Evolutionary conservation across 1,140 invertebrate genomes (phyloP), one percentile per base, ranked within the genome.

Genomic region (Drosophila nasuta): DNA sequence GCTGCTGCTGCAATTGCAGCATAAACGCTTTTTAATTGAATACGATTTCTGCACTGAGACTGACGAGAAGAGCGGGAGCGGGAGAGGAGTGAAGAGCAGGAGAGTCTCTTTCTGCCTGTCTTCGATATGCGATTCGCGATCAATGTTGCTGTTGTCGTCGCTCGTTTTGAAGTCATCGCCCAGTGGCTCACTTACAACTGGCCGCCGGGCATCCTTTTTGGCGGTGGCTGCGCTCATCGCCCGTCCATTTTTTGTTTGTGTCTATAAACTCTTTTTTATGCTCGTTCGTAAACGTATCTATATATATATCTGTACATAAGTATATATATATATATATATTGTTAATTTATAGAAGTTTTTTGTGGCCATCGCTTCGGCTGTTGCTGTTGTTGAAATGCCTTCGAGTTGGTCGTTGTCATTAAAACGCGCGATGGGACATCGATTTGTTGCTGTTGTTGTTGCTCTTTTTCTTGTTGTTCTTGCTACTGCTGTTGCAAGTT

Each of bases 1-100:
- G 30, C 17, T 15, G 10, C 4, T 49, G 65, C 62, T 68, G 68
- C 81, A 89, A 89, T 85, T 88, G 85, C 78, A 77, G 83, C 88
- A 88, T 88, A 88, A 88, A 88, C 86, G 86, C 78, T 88, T 88
- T 88, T 88, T 88, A 88, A 88, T 88, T 88, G 85, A 88, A 88
- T 88, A 81, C 85, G 85, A 89, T 89, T 88, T 89, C 86, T 88
- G 54, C 4, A n/a, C 11, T 8, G 11, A 10, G 1, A 46, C 28
- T 25, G 20, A 25, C 8, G 43, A 28, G 33, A 11, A 25, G 20
- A 25, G 20, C 20, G 20, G 20, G 20, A 25, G 20, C 1, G 28
- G 38, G 2, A 15, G 20, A 33, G 41, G 52, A 13, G n/a, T 15
- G 3, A 1, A 8, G 8, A 7, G 43, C 10, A 28, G 43, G 25